Percentiles rank a stretch among this genome's conserved stretches.
Conservation (phyloP, 2,113 vertebrate genomes). For the Andinoacara biseriatus region DNA sequence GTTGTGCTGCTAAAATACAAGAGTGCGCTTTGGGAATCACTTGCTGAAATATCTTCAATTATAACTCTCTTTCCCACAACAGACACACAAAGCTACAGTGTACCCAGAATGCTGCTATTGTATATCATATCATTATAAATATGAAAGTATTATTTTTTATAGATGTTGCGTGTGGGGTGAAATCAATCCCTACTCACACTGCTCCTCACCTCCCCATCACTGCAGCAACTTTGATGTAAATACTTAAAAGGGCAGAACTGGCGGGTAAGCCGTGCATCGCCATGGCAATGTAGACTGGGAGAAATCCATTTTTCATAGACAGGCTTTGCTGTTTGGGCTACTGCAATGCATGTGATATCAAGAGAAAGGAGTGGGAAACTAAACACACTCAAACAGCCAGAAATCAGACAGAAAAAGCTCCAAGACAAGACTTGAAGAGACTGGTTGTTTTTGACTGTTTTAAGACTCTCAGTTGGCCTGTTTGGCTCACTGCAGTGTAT, state of each 20-base stretch:
- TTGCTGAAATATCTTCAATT: not conserved
- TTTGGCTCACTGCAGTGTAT: conserved; percentile 24
- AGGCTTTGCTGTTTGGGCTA: conserved; percentile 55
- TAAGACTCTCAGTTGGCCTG: conserved; percentile 20
- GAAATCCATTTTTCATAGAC: conserved; percentile 79
- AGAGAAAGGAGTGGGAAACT: conserved; percentile 54
- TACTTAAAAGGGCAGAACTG: conserved; percentile 70
- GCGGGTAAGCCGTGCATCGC: conserved; percentile 65
- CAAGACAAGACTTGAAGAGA: conserved; percentile 44
- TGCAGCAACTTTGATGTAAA: conserved; percentile 68
- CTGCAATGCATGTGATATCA: conserved; percentile 71
- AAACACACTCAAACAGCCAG: conserved; percentile 50
- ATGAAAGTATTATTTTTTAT: conserved; percentile 14
- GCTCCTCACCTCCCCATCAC: conserved; percentile 36
- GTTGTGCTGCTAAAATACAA: conserved; percentile 7
- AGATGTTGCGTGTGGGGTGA: conserved; percentile 16
- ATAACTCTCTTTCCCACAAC: not conserved
- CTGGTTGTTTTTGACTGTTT: conserved; percentile 38
- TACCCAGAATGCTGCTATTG: conserved; percentile 1
- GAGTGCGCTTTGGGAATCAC: not conserved
- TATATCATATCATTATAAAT: conserved; percentile 27
- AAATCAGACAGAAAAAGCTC: conserved; percentile 49
- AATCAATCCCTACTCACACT: conserved; percentile 31
- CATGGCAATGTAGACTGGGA: conserved; percentile 59
- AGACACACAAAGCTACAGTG: not conserved